These are phyloP conservation scores for Phrynosoma platyrhinos DNA, from an alignment of 2,113 vertebrate species.

Conservation along the genomic window DNA sequence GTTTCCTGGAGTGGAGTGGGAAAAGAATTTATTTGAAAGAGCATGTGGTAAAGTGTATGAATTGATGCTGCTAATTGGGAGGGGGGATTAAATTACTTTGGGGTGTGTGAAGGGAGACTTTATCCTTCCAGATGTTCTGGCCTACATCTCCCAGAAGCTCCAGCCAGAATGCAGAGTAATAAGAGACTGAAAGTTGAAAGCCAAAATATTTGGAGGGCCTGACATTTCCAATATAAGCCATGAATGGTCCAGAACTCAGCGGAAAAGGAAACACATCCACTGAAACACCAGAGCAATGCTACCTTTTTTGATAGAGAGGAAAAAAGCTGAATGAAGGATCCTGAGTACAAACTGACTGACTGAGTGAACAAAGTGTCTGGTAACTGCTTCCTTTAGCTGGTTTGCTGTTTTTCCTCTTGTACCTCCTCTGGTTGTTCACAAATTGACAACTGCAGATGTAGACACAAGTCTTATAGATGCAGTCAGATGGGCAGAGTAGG, in stretches of 20 bases:
- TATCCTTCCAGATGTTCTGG: background rate
- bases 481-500: constrained; percentile 20
- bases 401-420: background rate
- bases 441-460: background rate
- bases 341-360: too few relatives aligned
- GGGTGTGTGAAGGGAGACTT: background rate
- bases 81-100: background rate
- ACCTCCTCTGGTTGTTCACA: constrained; percentile 4
- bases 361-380: background rate
- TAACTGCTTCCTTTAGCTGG: background rate
- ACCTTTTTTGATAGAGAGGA: background rate
- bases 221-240: too few relatives aligned
- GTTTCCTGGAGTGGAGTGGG: background rate
- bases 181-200: too few relatives aligned
- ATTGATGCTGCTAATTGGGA: background rate
- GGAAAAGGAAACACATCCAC: too few relatives aligned
- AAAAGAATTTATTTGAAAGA: background rate
- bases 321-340: background rate
- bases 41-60: background rate
- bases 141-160: too few relatives aligned
- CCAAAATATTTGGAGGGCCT: too few relatives aligned
- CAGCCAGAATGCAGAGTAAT: too few relatives aligned
- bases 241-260: too few relatives aligned
- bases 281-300: background rate
- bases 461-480: constrained; percentile 19